phyloP scores from a whole-genome alignment of 2,888 invertebrate species.

The Lepetodrilus schrolli region DNA sequence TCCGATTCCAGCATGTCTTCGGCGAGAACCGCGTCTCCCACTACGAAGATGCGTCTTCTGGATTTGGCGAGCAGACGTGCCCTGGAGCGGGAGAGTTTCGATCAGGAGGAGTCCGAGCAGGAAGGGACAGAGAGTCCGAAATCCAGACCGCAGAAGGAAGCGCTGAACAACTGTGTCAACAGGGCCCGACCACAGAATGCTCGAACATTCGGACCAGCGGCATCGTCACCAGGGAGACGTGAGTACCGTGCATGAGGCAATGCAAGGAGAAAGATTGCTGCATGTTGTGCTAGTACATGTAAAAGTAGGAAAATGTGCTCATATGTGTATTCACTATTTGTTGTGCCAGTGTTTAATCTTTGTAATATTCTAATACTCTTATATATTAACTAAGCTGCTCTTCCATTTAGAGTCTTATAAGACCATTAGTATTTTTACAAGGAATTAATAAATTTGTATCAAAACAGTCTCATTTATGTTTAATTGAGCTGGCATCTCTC shows the following conservation, averaged over 20 bases:
- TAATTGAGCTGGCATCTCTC: too few relatives aligned
- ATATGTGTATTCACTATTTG: too few relatives aligned
- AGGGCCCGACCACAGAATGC: background rate
- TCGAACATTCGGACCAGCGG: background rate
- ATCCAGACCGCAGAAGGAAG: slow-evolving; percentile 23
- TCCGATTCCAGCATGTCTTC: slow-evolving; percentile 38
- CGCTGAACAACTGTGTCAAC: slow-evolving; percentile 27
- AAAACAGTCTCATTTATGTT: too few relatives aligned
- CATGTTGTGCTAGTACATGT: too few relatives aligned
- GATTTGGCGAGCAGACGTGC: slow-evolving; percentile 40
- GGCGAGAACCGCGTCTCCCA: slow-evolving; percentile 39
- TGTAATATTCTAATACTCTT: too few relatives aligned
- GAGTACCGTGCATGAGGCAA: slow-evolving; percentile 10
- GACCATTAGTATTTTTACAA: too few relatives aligned
- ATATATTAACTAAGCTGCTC: too few relatives aligned
- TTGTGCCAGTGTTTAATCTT: too few relatives aligned
- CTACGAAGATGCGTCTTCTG: slow-evolving; percentile 38
- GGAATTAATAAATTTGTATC: too few relatives aligned
- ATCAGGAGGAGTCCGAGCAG: slow-evolving; percentile 26
- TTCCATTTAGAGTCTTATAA: too few relatives aligned
- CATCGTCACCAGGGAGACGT: background rate
- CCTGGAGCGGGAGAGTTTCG: slow-evolving; percentile 39
- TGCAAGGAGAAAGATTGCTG: too few relatives aligned
- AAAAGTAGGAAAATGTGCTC: too few relatives aligned
- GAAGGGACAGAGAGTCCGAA: slow-evolving; percentile 19